Conservation (phyloP, 2,888 invertebrate genomes). For the Ptycholaimellus sp. region DNA sequence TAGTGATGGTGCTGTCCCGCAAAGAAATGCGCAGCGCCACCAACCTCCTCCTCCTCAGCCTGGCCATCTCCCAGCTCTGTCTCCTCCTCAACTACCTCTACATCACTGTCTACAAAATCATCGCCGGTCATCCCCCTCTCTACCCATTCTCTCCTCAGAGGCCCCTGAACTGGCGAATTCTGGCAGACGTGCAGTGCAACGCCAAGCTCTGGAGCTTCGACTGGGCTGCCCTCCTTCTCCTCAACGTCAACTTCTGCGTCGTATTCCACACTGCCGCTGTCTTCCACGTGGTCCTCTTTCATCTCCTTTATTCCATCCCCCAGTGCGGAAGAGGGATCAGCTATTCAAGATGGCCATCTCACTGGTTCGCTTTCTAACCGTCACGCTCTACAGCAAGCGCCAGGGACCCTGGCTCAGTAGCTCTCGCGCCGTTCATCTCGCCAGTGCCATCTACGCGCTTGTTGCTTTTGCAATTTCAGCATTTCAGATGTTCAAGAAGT, state of each 20-base stretch:
- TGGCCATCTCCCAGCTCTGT: neutral
- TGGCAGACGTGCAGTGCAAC: neutral
- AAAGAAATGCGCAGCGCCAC: neutral
- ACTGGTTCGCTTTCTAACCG: too few relatives aligned
- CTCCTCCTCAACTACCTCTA: neutral
- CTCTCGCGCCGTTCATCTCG: too few relatives aligned
- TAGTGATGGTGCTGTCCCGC: neutral
- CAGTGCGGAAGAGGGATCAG: too few relatives aligned
- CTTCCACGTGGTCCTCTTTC: slow-evolving; percentile 1
- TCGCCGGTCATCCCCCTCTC: too few relatives aligned
- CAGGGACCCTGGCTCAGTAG: too few relatives aligned
- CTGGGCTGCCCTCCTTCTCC: neutral
- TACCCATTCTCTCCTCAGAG: too few relatives aligned
- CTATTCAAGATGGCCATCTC: too few relatives aligned
- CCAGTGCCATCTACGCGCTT: too few relatives aligned
- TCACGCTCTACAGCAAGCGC: too few relatives aligned
- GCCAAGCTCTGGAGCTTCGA: neutral
- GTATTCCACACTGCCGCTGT: neutral
- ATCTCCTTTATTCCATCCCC: neutral
- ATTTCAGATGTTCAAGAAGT: too few relatives aligned
- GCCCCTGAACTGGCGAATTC: too few relatives aligned
- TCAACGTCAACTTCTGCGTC: slow-evolving; percentile 1
- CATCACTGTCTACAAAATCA: neutral
- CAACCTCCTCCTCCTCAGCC: neutral
- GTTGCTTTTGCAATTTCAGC: too few relatives aligned